A percentile compares a stretch with the other conserved stretches of the same genome.
Evolutionary conservation across 2,888 invertebrate species (phyloP).

Genomic region (Pristionchus exspectatus): DNA sequence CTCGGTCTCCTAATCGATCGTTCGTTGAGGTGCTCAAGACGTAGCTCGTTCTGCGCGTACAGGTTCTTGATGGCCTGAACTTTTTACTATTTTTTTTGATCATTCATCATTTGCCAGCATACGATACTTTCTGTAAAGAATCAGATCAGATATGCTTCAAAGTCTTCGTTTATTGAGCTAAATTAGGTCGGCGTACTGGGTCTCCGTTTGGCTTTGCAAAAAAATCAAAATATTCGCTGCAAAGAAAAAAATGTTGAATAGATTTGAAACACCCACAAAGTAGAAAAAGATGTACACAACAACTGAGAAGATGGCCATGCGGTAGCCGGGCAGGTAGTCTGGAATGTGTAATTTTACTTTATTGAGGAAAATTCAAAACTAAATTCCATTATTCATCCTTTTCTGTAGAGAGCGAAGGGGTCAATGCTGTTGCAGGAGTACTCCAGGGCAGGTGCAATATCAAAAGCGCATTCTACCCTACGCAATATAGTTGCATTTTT

Average conservation of each 20-base stretch:
- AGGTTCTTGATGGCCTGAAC: constrained; percentile 18
- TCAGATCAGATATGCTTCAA: no score
- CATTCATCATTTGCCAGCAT: background rate
- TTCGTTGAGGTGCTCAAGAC: constrained; percentile 19
- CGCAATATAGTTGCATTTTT: no score
- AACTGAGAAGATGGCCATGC: background rate
- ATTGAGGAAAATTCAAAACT: no score
- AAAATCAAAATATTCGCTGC: background rate
- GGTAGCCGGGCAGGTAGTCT: constrained; percentile 17
- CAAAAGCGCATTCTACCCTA: no score
- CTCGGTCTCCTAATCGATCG: background rate
- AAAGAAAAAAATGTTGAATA: background rate
- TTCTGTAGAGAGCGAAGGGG: no score
- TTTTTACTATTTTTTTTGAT: no score
- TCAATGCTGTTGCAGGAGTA: no score
- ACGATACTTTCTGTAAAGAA: background rate
- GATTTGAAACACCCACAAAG: background rate
- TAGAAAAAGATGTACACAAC: constrained; percentile 4
- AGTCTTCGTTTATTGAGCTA: no score
- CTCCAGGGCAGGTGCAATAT: no score
- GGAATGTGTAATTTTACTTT: no score
- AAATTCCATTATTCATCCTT: no score
- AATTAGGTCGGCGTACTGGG: background rate
- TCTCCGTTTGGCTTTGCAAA: background rate
- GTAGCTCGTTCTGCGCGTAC: background rate